Evolutionary conservation across 2,113 vertebrate genomes (phyloP).

Genomic region (Cebus imitator): DNA sequence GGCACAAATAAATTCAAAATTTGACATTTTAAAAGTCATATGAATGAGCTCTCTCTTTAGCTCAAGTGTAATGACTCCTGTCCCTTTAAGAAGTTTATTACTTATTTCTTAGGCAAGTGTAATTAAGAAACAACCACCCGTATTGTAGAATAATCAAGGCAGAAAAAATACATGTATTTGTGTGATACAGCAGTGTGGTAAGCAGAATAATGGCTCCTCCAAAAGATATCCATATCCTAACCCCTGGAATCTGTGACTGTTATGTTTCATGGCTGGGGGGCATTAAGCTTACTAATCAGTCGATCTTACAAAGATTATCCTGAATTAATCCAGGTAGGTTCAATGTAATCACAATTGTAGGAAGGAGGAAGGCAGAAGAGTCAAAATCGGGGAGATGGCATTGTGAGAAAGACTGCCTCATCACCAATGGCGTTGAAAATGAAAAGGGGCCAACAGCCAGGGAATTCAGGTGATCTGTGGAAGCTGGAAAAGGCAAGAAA

Average conservation of each 20-base stretch:
- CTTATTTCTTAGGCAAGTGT: not conserved
- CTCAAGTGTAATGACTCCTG: not conserved
- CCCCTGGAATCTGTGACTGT: not conserved
- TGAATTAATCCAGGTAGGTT: not conserved
- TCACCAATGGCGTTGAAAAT: not conserved
- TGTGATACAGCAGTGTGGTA: not conserved
- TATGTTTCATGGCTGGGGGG: not conserved
- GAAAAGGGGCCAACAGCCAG: not conserved
- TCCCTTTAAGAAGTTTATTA: not conserved
- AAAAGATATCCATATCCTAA: not conserved
- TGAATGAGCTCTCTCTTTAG: not conserved
- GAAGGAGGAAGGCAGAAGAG: not conserved
- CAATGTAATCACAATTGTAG: not conserved
- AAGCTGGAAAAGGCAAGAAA: not conserved
- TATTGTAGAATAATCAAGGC: not conserved
- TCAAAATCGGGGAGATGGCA: not conserved
- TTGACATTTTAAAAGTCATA: not conserved
- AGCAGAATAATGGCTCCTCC: not conserved
- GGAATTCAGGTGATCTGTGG: not conserved
- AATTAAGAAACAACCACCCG: not conserved
- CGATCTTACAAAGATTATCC: not conserved
- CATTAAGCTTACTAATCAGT: not conserved
- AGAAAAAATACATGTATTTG: not conserved
- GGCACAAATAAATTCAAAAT: not conserved
- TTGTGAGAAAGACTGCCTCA: not conserved